Evolutionary conservation across 2,888 invertebrate species (phyloP), one percentile per base, ranked within the genome.

Genomic region (Erebia ligea): DNA sequence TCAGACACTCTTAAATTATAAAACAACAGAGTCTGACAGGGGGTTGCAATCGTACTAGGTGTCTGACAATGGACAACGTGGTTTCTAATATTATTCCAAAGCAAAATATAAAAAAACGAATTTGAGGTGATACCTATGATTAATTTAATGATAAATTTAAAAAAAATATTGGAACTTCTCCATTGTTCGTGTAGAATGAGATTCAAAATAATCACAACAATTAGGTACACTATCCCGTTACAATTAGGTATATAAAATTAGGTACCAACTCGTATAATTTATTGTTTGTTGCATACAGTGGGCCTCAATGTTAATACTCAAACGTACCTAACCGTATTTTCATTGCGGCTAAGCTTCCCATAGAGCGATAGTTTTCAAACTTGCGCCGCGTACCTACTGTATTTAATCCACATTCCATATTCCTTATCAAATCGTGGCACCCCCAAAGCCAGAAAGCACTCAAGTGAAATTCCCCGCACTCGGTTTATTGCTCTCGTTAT

Each of bases 401-500:
- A 70, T 64, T 42, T 71, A 70, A 72, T 71, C 73, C 69, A 68
- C 73, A 74, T 75, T 74, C 71, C 74, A 74, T 71, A 77, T 77
- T 75, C 70, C 74, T 79, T 79, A 78, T 80, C 77, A 77, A 77
- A 77, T 75, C 75, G 74, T 73, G 70, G 77, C 78, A 79, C 78
- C 81, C 83, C 82, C 79, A 74, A 75, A 78, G 74, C 77, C 82
- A 67, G 67, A 71, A 85, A 81, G 83, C 90, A 87, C 87, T 89
- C 87, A 82, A 89, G 87, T 88, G 84, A 86, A 85, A 86, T 86
- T 85, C 84, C 85, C 84, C 83, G 83, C 82, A 83, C 85, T 82
- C 81, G 82, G 84, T 91, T 92, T 92, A 92, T 86, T 77, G 82
- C 84, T 77, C 87, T 89, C 91, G 92, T 92, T 92, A 92, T 91